These are phyloP conservation scores for Lacanobia wlatinum DNA, from an alignment of 2,888 invertebrate genomes.

Conservation along the genomic window DNA sequence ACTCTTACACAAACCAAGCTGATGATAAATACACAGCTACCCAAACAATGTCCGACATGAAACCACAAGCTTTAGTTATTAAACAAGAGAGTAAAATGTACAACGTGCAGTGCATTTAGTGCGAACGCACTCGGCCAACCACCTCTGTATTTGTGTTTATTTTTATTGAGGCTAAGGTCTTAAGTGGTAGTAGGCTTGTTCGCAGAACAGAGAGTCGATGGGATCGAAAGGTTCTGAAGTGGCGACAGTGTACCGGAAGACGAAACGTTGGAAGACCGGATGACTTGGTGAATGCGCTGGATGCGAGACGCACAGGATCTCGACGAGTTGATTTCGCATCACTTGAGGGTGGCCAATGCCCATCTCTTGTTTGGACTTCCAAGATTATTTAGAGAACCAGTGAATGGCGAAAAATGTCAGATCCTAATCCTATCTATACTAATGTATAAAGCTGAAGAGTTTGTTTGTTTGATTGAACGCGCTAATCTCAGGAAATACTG, in stretches of 20 bases:
- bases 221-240: background rate
- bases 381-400: too few species aligned
- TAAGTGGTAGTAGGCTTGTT: too few species aligned
- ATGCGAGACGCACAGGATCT: too few species aligned
- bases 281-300: background rate
- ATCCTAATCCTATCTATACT: too few species aligned
- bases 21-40: conserved; percentile 29
- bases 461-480: too few species aligned
- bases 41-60: conserved; percentile 26
- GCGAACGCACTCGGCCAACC: conserved; percentile 19
- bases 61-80: conserved; percentile 12
- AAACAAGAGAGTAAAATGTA: conserved; percentile 19
- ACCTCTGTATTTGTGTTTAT: conserved; percentile 5
- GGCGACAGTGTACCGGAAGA: background rate
- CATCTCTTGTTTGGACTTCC: too few species aligned
- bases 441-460: too few species aligned
- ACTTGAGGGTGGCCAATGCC: too few species aligned
- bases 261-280: background rate
- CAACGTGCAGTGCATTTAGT: conserved; percentile 30
- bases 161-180: background rate
- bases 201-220: background rate
- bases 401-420: too few species aligned
- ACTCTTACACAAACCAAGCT: conserved; percentile 10
- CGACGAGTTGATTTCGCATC: too few species aligned
- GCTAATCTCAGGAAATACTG: too few species aligned